Percentiles rank a stretch among this genome's conserved stretches.
Conservation (phyloP, 2,888 invertebrate genomes). For the Cephalotes varians region DNA sequence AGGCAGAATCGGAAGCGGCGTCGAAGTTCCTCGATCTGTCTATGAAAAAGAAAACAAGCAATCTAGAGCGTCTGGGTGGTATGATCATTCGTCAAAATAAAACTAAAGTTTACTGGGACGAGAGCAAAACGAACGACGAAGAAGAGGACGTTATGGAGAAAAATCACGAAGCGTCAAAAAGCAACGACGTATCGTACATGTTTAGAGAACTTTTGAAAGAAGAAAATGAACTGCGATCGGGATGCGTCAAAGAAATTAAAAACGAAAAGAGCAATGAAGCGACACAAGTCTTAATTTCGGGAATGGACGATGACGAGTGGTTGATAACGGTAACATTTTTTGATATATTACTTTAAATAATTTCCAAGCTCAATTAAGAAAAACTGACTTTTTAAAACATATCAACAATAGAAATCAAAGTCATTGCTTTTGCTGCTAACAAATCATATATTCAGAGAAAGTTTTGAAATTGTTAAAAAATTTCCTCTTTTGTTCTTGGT, state of each 20-base stretch:
- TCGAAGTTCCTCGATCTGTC: slow-evolving; percentile 73
- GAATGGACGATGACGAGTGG: slow-evolving; percentile 82
- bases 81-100: slow-evolving; percentile 72
- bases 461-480: background rate
- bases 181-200: slow-evolving; percentile 69
- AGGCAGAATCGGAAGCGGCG: slow-evolving; percentile 66
- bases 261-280: slow-evolving; percentile 75
- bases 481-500: background rate
- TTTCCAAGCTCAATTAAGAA: background rate
- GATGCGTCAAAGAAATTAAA: slow-evolving; percentile 78
- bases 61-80: slow-evolving; percentile 74
- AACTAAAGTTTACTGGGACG: slow-evolving; percentile 77
- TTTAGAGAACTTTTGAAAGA: slow-evolving; percentile 74
- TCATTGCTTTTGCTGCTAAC: background rate
- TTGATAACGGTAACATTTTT: slow-evolving; percentile 81
- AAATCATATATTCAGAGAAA: background rate
- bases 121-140: slow-evolving; percentile 41
- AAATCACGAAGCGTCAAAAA: slow-evolving; percentile 36
- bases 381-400: background rate
- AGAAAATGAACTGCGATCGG: slow-evolving; percentile 70
- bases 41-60: slow-evolving; percentile 71
- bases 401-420: background rate
- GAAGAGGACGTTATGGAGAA: slow-evolving; percentile 67
- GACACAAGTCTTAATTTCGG: slow-evolving; percentile 76
- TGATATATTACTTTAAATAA: background rate